A percentile compares a stretch with the other conserved stretches of the same genome.
Evolutionary conservation across 2,888 invertebrate species (phyloP).

Genomic region (Chironomus riparius): DNA sequence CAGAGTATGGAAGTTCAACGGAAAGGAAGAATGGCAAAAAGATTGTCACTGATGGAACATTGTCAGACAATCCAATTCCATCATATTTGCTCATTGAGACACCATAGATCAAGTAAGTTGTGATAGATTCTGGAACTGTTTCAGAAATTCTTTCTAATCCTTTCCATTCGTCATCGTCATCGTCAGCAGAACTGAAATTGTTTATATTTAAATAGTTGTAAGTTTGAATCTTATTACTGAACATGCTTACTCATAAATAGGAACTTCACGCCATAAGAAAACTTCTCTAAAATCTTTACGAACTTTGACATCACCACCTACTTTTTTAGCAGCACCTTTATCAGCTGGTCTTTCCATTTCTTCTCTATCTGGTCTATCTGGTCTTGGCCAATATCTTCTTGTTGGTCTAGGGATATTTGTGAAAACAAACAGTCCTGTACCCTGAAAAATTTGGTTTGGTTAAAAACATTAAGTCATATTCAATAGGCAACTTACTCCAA

Average conservation of each 20-base stretch:
- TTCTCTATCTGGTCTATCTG: not conserved
- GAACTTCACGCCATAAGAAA: not conserved
- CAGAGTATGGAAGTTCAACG: not conserved
- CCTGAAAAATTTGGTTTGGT: too few species aligned
- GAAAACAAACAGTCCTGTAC: not conserved
- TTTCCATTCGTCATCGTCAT: not conserved
- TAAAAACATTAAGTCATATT: too few species aligned
- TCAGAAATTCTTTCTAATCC: not conserved
- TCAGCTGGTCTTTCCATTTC: not conserved
- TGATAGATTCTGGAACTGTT: not conserved
- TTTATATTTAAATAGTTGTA: too few species aligned
- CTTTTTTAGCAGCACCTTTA: not conserved
- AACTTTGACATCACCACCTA: not conserved
- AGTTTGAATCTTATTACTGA: not conserved
- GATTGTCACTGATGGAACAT: not conserved
- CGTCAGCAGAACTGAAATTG: not conserved
- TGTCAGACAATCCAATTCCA: not conserved
- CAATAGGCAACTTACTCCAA: not conserved
- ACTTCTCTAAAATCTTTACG: conserved; percentile 1
- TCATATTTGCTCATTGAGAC: conserved; percentile 1
- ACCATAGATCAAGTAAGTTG: not conserved
- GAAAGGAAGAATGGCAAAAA: not conserved
- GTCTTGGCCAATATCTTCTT: not conserved
- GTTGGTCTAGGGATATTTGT: not conserved
- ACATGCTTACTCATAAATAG: not conserved